phyloP scores from a whole-genome alignment of 2,113 vertebrate genomes.

The Megaptera novaeangliae region DNA sequence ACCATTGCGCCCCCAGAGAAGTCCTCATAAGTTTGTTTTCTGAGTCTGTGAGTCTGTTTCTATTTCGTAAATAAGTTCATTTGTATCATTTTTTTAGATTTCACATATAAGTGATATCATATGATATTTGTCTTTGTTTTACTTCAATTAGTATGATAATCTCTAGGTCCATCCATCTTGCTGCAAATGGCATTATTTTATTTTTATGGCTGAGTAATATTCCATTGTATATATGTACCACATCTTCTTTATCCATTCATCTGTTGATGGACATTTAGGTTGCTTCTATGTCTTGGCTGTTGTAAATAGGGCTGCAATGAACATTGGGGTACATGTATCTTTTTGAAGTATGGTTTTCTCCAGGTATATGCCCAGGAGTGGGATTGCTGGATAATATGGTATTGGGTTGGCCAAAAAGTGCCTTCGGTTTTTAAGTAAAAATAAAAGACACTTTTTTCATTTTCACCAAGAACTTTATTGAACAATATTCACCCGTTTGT shows the following conservation, averaged over 20 bases:
- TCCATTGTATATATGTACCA: background rate
- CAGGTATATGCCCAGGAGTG: background rate
- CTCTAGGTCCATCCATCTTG: background rate
- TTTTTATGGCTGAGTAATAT: background rate
- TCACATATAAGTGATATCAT: background rate
- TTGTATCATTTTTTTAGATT: background rate
- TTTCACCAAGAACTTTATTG: too few species aligned
- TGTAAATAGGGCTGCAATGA: background rate
- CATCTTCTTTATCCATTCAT: background rate
- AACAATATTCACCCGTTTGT: too few species aligned
- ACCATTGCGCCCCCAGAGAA: too few species aligned
- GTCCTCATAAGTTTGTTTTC: background rate
- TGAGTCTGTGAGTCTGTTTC: background rate
- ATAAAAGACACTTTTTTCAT: too few species aligned
- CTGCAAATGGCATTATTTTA: background rate
- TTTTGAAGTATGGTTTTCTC: background rate
- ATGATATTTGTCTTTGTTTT: background rate
- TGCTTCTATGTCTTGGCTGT: background rate
- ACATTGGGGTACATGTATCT: background rate
- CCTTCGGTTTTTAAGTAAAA: too few species aligned
- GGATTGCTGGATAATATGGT: background rate
- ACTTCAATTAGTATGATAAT: background rate
- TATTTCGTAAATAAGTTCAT: background rate
- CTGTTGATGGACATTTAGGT: background rate
- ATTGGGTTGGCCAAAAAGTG: too few species aligned